A percentile compares a stretch with the other conserved stretches of the same genome.
Conservation (phyloP, 2,797 vertebrate species). For the Malacoraja senta region DNA sequence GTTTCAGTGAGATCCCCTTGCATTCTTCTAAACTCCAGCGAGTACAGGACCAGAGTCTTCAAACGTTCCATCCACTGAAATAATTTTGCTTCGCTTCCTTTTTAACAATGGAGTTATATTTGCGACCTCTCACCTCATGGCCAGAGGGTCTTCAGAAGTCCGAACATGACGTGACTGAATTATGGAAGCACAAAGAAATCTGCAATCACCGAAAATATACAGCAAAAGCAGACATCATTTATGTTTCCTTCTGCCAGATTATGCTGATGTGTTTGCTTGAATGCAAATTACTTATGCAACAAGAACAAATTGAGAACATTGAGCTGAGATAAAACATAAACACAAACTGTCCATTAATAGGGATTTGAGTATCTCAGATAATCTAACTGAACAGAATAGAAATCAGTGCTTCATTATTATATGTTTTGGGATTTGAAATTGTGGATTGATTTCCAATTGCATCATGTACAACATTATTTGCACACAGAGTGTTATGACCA, state of each 20-base stretch:
- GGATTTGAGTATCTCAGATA: neutral
- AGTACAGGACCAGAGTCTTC: too few species aligned
- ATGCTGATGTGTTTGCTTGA: constrained; percentile 6
- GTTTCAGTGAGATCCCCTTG: too few species aligned
- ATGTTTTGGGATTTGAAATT: neutral
- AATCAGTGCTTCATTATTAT: neutral
- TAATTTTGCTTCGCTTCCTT: too few species aligned
- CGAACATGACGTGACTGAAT: neutral
- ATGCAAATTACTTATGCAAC: neutral
- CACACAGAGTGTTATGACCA: neutral
- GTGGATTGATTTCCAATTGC: neutral
- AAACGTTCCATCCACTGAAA: too few species aligned
- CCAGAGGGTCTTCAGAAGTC: neutral
- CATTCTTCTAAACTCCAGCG: too few species aligned
- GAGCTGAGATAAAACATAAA: neutral
- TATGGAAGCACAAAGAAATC: neutral
- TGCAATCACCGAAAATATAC: neutral
- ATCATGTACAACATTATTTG: neutral
- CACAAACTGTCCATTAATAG: neutral
- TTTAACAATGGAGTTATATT: too few species aligned
- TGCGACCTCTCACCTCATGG: neutral
- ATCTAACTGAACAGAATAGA: neutral
- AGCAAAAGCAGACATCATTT: neutral
- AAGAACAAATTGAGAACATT: constrained; percentile 6
- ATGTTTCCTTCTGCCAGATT: neutral